These are phyloP conservation scores for Hypselothyrea guttata DNA, from an alignment of 2,888 invertebrate genomes.

Conservation along the genomic window DNA sequence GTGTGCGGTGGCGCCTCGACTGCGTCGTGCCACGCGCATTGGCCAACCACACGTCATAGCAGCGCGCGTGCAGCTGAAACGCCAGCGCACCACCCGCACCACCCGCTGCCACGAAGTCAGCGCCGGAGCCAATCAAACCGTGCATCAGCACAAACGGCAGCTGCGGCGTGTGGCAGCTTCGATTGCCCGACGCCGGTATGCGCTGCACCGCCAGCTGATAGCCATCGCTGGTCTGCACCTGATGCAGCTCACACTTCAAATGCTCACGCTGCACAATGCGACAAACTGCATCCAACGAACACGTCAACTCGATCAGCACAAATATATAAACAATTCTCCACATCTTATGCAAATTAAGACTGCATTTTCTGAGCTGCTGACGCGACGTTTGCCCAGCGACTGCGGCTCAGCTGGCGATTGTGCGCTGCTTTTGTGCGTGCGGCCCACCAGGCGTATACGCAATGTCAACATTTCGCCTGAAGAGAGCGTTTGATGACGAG, in stretches of 20 bases:
- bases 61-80: conserved; percentile 70
- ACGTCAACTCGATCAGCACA: neutral
- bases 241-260: conserved; percentile 73
- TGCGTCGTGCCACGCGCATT: conserved; percentile 79
- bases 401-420: conserved; percentile 18
- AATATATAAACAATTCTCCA: too few relatives aligned
- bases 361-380: conserved; percentile 1
- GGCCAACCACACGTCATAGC: conserved; percentile 80
- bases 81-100: conserved; percentile 63
- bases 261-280: conserved; percentile 63
- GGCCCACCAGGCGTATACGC: conserved; percentile 44
- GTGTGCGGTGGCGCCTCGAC: conserved; percentile 68
- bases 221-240: conserved; percentile 74
- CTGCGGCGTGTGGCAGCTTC: conserved; percentile 22
- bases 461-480: conserved; percentile 27
- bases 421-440: conserved; percentile 35
- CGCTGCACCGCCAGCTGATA: conserved; percentile 78
- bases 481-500: neutral
- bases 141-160: conserved; percentile 77
- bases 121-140: conserved; percentile 78
- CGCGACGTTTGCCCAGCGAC: conserved; percentile 35
- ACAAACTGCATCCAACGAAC: conserved; percentile 63
- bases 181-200: conserved; percentile 63
- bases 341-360: too few relatives aligned
- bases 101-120: conserved; percentile 71